These are phyloP conservation scores for Anarsia innoxiella DNA, from an alignment of 2,888 invertebrate genomes.

Conservation along the genomic window DNA sequence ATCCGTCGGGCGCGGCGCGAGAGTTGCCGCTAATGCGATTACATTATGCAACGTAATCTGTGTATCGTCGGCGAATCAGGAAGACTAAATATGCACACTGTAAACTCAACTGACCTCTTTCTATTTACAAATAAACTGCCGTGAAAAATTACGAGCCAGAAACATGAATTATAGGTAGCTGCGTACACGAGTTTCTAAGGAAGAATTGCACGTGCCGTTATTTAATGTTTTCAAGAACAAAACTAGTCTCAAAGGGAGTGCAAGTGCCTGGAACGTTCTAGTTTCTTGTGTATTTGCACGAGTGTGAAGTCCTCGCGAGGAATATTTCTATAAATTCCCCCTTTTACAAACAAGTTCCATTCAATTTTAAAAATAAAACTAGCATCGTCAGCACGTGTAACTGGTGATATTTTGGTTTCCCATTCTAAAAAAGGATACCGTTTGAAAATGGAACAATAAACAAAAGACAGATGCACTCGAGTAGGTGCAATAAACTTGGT, in stretches of 20 bases:
- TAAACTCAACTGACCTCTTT: slow-evolving; percentile 14
- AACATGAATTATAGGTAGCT: background rate
- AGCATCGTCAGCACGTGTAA: too few species aligned
- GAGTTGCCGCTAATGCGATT: slow-evolving; percentile 12
- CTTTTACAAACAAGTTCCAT: too few species aligned
- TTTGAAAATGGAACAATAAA: slow-evolving; percentile 9
- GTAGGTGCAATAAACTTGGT: slow-evolving; percentile 23
- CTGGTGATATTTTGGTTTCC: too few species aligned
- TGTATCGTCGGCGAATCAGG: slow-evolving; percentile 18
- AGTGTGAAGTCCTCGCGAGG: too few species aligned
- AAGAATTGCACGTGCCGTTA: background rate
- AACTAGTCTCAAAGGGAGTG: background rate
- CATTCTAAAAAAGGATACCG: background rate
- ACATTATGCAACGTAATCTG: slow-evolving; percentile 15
- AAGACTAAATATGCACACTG: slow-evolving; percentile 14
- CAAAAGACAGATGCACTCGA: slow-evolving; percentile 13
- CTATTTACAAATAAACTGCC: slow-evolving; percentile 9
- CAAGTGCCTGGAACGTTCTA: too few species aligned
- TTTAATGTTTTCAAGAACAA: background rate
- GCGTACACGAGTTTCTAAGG: background rate
- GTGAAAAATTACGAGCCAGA: slow-evolving; percentile 7
- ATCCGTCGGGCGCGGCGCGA: background rate
- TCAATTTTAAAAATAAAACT: too few species aligned
- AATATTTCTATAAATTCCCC: too few species aligned
- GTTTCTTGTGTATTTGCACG: too few species aligned